Evolutionary conservation across 2,113 vertebrate species (phyloP).

Genomic region (Psittacula cyanocephala): DNA sequence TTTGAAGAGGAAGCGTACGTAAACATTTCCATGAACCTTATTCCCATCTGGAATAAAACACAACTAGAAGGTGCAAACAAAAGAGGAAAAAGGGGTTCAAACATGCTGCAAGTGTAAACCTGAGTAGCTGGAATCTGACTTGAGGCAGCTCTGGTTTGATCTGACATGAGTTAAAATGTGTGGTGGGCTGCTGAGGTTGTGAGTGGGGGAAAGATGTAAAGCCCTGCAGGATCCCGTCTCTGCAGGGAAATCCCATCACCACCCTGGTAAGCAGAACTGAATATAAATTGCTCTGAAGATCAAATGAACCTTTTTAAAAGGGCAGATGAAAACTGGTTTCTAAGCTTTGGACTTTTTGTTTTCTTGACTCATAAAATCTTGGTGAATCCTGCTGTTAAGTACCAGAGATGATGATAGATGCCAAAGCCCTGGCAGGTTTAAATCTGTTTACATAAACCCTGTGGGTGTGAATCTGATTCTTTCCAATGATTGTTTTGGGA

Average conservation of each 20-base stretch:
- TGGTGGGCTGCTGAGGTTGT: not conserved
- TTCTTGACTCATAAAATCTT: slow-evolving; percentile 23
- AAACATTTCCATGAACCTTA: not conserved
- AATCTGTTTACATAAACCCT: slow-evolving; percentile 23
- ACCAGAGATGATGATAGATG: not conserved
- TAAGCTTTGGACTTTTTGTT: not conserved
- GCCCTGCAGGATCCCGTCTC: not conserved
- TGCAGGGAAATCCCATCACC: not conserved
- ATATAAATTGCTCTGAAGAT: too few species aligned
- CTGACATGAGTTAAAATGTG: not conserved
- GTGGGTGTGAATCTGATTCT: slow-evolving; percentile 48
- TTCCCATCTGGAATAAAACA: not conserved
- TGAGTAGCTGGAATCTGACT: not conserved
- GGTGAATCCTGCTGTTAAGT: not conserved
- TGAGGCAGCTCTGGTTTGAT: not conserved
- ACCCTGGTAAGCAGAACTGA: too few species aligned
- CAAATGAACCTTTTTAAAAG: too few species aligned
- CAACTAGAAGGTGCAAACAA: not conserved
- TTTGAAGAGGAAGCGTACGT: not conserved
- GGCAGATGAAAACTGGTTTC: too few species aligned
- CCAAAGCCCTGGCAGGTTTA: slow-evolving; percentile 55
- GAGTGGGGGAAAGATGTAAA: fast-evolving
- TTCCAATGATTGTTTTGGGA: slow-evolving; percentile 30
- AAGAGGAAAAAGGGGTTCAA: not conserved
- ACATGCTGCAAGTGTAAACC: not conserved